Base-by-base conservation (phyloP, 2,113 vertebrate genomes). In the Dasyprocta punctata region DNA sequence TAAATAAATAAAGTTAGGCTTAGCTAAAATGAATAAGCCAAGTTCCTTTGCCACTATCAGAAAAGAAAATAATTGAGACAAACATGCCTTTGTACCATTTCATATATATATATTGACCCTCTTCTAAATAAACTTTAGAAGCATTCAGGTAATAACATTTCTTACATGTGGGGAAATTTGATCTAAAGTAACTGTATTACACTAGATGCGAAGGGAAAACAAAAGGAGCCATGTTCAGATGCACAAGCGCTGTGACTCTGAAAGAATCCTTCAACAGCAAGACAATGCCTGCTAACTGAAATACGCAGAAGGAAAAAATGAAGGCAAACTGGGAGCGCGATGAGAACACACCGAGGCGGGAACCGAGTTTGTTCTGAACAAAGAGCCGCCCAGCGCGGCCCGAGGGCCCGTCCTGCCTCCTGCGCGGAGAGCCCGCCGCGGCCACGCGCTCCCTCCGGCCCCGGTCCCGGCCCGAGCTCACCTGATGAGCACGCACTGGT, bases 401-500 rank as follows among this genome's bases (percentile, higher is more conserved):
- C 47, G 47, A 8, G 5, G 47, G 47, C 47, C 47, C 47, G 47
- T 49, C 47, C 47, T 13, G 11, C 52, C 52, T 12, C 52, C 52
- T 52, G 52, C 9, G 52, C 52, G 52, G 52, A 13, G 52, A 52
- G 52, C 52, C 52, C 52, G 52, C 52, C 52, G 9, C 52, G 52
- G 52, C 52, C 52, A 12, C n/a, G n/a, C n/a, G n/a, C n/a, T n/a
- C n/a, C n/a, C n/a, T n/a, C n/a, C n/a, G n/a, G n/a, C n/a, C n/a
- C n/a, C n/a, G n/a, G n/a, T n/a, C n/a, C n/a, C 47, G 47, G 47
- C 5, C 20, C 56, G 2, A 36, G 44, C 19, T 96, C 94, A 99
- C 99, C 99, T 99, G 99, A 99, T 99, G 90, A 99, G 99, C 97
- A 99, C 99, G n/a, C 99, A 99, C 97, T 99, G 99, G 99, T 98